These are phyloP conservation scores for Cyprinodon brontotheroides DNA, from an alignment of 2,113 vertebrate species.

Conservation along the genomic window DNA sequence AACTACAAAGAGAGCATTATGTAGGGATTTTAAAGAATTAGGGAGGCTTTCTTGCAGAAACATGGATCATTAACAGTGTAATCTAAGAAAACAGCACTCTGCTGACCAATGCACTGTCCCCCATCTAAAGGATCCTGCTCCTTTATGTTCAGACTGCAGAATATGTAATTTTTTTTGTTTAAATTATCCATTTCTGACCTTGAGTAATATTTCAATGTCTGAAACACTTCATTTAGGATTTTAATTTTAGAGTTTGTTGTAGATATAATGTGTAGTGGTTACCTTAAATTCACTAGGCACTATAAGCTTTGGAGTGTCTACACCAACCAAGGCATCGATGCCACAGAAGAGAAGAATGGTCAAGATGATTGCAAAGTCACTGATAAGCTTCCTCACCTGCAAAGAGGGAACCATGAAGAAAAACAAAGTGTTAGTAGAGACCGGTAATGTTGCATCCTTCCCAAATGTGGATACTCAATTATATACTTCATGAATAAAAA, in stretches of 20 bases:
- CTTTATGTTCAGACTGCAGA: too few species aligned
- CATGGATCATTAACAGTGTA: constrained; percentile 36
- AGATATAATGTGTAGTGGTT: constrained; percentile 5
- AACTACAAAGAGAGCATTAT: constrained; percentile 55
- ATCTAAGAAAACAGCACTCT: constrained; percentile 31
- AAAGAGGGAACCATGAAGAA: background rate
- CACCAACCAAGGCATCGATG: constrained; percentile 92
- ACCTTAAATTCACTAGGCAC: constrained; percentile 99
- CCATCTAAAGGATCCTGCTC: too few species aligned
- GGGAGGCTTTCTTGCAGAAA: constrained; percentile 33
- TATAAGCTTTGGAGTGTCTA: constrained; percentile 95
- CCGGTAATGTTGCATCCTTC: too few species aligned
- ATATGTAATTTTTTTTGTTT: too few species aligned
- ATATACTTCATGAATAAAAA: too few species aligned
- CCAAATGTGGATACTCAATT: too few species aligned
- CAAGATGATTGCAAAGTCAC: constrained; percentile 97
- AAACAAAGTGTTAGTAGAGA: background rate
- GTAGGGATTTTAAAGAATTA: constrained; percentile 39
- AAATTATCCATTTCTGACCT: too few species aligned
- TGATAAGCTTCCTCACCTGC: constrained; percentile 96
- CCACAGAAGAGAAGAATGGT: constrained; percentile 95
- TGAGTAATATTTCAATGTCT: too few species aligned
- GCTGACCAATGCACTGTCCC: background rate
- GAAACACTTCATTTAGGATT: too few species aligned
- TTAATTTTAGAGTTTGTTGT: too few species aligned